Evolutionary conservation across 2,797 vertebrate genomes (phyloP).

Genomic region (Sandelia bainsii): DNA sequence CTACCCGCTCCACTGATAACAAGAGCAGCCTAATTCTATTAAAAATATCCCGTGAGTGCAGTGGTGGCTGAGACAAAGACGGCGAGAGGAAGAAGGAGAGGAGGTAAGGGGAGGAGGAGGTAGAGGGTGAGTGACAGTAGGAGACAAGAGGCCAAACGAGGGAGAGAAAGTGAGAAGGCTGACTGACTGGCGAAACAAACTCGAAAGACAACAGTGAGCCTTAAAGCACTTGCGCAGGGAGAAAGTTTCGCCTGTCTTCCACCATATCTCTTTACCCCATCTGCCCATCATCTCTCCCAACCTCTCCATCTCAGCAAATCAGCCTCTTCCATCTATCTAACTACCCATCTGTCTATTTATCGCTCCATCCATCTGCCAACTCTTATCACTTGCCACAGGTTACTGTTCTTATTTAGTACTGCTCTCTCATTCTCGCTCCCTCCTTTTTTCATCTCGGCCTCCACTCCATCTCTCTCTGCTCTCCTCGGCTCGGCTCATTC

Average conservation of each 20-base stretch:
- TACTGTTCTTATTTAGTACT: slow-evolving; percentile 72
- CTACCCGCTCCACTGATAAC: slow-evolving; percentile 81
- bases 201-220: slow-evolving; percentile 54
- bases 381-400: slow-evolving; percentile 79
- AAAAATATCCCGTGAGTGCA: slow-evolving; percentile 81
- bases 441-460: slow-evolving; percentile 23
- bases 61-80: slow-evolving; percentile 62
- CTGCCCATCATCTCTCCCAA: slow-evolving; percentile 65
- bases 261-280: slow-evolving; percentile 69
- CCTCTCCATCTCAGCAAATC: slow-evolving; percentile 68
- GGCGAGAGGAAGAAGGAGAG: not conserved
- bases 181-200: slow-evolving; percentile 56
- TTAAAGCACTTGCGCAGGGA: slow-evolving; percentile 40
- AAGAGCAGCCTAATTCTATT: slow-evolving; percentile 86
- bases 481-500: slow-evolving; percentile 16
- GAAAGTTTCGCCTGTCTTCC: slow-evolving; percentile 61
- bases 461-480: slow-evolving; percentile 31
- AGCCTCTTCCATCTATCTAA: slow-evolving; percentile 69
- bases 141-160: slow-evolving; percentile 42
- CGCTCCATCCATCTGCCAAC: slow-evolving; percentile 67
- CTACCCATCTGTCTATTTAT: slow-evolving; percentile 78
- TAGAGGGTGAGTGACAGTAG: slow-evolving; percentile 42
- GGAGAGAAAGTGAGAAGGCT: slow-evolving; percentile 45
- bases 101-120: not conserved
- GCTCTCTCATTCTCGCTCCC: slow-evolving; percentile 24